Evolutionary conservation across 2,888 invertebrate genomes (phyloP).

Genomic region (Lasioglossum leucozonium): DNA sequence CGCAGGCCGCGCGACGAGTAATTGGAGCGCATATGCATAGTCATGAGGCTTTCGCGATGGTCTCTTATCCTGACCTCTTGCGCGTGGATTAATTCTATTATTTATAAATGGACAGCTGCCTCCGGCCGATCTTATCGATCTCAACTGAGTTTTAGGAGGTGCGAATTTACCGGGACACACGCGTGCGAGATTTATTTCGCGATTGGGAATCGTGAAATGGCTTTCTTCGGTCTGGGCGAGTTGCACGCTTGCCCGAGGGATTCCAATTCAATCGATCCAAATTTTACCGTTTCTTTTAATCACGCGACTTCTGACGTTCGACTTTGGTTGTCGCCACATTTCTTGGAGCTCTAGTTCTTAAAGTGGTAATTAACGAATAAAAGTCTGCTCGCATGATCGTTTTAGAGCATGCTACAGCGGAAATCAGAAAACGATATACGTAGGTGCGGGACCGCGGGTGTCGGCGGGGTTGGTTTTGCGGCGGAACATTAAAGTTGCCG

Average conservation of each 20-base stretch:
- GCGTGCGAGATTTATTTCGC: background rate
- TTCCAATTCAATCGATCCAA: background rate
- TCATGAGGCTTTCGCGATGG: background rate
- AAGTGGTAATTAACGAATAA: background rate
- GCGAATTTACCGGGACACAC: background rate
- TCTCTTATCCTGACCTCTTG: background rate
- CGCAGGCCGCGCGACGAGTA: background rate
- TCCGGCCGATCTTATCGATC: background rate
- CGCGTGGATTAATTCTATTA: background rate
- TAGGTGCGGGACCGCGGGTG: background rate
- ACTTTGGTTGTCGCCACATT: background rate
- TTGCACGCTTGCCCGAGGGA: background rate
- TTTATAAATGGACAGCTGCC: background rate
- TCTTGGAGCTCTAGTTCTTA: background rate
- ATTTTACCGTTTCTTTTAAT: background rate
- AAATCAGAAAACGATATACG: conserved; percentile 42
- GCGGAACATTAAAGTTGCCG: conserved; percentile 73
- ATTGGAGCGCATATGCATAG: conserved; percentile 10
- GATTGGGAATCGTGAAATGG: background rate
- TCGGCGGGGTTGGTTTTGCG: conserved; percentile 12
- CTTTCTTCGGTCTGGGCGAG: background rate
- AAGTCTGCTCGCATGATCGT: background rate
- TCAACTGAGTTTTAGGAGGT: background rate
- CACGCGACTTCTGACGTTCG: background rate
- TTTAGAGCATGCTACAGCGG: background rate